Base-by-base conservation (phyloP, 2,888 invertebrate genomes). In the Dynastes tityus region DNA sequence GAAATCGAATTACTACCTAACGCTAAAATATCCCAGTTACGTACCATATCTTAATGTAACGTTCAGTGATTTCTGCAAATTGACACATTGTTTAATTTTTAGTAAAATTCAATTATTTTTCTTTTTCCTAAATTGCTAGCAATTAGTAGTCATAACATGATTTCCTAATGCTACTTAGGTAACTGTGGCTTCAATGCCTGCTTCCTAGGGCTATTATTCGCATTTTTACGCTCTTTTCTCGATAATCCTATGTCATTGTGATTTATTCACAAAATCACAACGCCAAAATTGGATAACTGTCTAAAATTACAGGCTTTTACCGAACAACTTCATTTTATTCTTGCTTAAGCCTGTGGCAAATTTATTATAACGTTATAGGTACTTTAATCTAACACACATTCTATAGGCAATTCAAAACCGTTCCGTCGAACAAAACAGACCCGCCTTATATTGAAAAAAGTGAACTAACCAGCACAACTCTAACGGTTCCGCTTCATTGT, bases 401-500 rank as follows among this genome's bases (percentile, higher is more conserved):
- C 51, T 49, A 68, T 68, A 51, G 51, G 51, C 51, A 29, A 68
- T 68, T 68, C 68, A 68, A 68, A 49, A 68, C 45, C 27, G 68
- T 68, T 45, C 68, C 51, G 68, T 68, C 51, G 71, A 37, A 71
- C 71, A 29, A n/a, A 40, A 64, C 64, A 49, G 65, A 65, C 76
- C 49, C 65, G 65, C 65, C 76, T 76, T 27, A 51, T 51, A 37
- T 27, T 29, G 37, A 71, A 71, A 53, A 76, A 76, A 63, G 37
- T 32, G 65, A 64, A 76, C 76, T 65, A 64, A 76, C 65, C 76
- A 76, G 65, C 49, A 51, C 76, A 76, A 63, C 64, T 64, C 76
- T 75, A 75, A 75, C 75, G 75, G 75, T 75, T 45, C 29, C 51
- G 32, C 32, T 55, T 29, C 53, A 75, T 75, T 75, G 75, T 75